Evolutionary conservation across 2,888 invertebrate genomes (phyloP).

Genomic region (Drosophila nr. perissopoda): DNA sequence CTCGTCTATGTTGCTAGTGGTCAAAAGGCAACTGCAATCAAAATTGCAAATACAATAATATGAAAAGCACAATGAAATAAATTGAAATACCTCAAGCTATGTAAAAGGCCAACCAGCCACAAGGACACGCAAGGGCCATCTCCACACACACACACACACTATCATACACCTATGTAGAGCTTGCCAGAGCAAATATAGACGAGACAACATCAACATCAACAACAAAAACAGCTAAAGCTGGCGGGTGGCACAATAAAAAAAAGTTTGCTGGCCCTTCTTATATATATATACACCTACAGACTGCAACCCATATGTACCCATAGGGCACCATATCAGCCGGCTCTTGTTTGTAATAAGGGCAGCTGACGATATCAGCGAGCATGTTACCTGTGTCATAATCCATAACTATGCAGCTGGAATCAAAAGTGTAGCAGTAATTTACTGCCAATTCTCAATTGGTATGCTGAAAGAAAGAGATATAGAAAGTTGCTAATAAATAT

Average conservation of each 20-base stretch:
- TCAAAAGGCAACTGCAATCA: slow-evolving; percentile 77
- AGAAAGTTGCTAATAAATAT: background rate
- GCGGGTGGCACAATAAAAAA: slow-evolving; percentile 43
- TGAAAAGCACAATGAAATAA: slow-evolving; percentile 82
- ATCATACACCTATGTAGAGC: slow-evolving; percentile 40
- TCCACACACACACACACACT: slow-evolving; percentile 26
- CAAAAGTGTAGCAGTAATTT: background rate
- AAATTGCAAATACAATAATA: slow-evolving; percentile 81
- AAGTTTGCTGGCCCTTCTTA: slow-evolving; percentile 38
- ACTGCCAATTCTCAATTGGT: slow-evolving; percentile 3
- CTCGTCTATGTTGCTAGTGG: slow-evolving; percentile 49
- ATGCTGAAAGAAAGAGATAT: background rate
- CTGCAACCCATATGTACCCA: slow-evolving; percentile 28
- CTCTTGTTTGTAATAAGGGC: slow-evolving; percentile 37
- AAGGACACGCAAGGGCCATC: slow-evolving; percentile 49
- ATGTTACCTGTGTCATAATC: slow-evolving; percentile 5
- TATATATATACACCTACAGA: slow-evolving; percentile 12
- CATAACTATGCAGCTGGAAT: background rate
- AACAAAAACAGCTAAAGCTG: slow-evolving; percentile 28
- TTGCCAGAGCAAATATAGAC: slow-evolving; percentile 43
- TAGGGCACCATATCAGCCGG: slow-evolving; percentile 42
- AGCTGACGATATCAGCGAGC: slow-evolving; percentile 28
- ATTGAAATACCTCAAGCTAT: slow-evolving; percentile 80
- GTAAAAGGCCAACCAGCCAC: slow-evolving; percentile 65
- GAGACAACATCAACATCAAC: slow-evolving; percentile 41